Percentiles rank a stretch among this genome's conserved stretches.
These are phyloP conservation scores for Lutraria lutraria DNA, from an alignment of 2,888 invertebrate genomes.

Conservation along the genomic window DNA sequence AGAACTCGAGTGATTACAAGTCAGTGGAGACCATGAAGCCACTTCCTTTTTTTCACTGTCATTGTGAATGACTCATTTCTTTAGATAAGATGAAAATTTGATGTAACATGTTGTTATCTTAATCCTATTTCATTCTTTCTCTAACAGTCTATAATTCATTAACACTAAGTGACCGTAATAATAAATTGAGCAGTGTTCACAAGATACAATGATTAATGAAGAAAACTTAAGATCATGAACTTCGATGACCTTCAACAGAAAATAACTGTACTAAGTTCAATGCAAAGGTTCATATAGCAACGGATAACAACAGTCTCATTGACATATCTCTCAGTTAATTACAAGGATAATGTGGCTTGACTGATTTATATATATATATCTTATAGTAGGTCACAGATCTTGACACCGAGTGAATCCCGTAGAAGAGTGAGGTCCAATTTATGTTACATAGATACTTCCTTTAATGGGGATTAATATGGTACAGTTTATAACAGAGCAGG, in stretches of 20 bases:
- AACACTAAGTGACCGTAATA: not conserved
- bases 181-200: not conserved
- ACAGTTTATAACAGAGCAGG: not conserved
- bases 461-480: not conserved
- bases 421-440: not conserved
- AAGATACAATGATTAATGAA: not conserved
- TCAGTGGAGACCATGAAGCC: too few species aligned
- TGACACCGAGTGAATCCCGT: not conserved
- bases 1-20: too few species aligned
- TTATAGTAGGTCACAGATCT: not conserved
- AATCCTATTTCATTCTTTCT: not conserved
- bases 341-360: not conserved
- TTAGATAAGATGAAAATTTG: not conserved
- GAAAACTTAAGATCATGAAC: not conserved
- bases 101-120: not conserved
- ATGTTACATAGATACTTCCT: not conserved
- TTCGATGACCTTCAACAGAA: not conserved
- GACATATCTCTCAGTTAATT: constrained; percentile 9
- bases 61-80: not conserved
- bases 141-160: not conserved
- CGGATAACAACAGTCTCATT: not conserved
- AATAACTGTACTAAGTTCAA: not conserved
- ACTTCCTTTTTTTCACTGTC: not conserved
- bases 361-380: not conserved
- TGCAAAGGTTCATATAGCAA: constrained; percentile 7